Evolutionary conservation across 2,797 vertebrate genomes (phyloP), one percentile per base, ranked within the genome.

Genomic region (Macroramphosus scolopax): DNA sequence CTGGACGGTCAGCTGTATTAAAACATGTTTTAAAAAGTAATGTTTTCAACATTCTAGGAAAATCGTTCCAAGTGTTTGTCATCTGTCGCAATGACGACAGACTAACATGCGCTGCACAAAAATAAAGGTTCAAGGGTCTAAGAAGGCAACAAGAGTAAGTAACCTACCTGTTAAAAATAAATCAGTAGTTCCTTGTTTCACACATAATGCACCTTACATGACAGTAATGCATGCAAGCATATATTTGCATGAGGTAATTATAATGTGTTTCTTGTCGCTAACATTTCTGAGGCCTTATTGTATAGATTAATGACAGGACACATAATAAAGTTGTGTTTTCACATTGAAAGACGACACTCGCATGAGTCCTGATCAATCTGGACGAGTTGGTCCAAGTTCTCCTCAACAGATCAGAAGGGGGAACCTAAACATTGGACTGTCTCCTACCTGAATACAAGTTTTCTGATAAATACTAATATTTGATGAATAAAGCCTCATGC

Each of bases 171-270:
- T 50, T 3, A 0, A 38, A 62, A 68, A 56, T 6, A 1, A 63
- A 65, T 88, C 84, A 88, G 87, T 88, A 88, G 85, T 88, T 82
- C 63, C 16, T 24, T 67, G 63, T 77, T 84, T 81, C 68, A 77
- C 75, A 70, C 61, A 73, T 72, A 13, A 58, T 49, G 37, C 13
- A 59, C 14, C 61, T 52, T 40, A 43, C 46, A 55, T n/a, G 30
- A 45, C 34, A 63, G 44, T 24, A 63, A 50, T 58, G 66, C 60
- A 67, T 54, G 69, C 54, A 63, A 26, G 20, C n/a, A 44, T 30
- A 24, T 65, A 68, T 72, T 54, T 68, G 50, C 40, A 65, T 26
- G 15, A 46, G 12, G 51, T 30, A 20, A 51, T 47, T 25, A n/a
- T 3, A 47, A 54, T 62, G 15, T 13, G 34, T 58, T 39, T 40